Conservation (phyloP, 1,140 invertebrate species). For the Caerostris darwini region DNA sequence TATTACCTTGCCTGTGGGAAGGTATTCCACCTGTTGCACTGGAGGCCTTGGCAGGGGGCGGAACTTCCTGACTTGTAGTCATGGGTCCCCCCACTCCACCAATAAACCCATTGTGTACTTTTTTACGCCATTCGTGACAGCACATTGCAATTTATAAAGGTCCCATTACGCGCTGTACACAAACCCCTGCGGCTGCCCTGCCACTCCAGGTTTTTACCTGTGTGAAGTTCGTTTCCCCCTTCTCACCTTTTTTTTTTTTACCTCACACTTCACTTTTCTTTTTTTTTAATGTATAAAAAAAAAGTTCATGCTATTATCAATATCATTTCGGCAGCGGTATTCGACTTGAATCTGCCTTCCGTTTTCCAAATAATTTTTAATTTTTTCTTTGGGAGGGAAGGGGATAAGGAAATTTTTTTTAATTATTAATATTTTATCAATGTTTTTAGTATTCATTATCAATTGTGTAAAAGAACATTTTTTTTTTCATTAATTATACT, state of each 20-base stretch:
- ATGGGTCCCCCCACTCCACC: constrained; percentile 40
- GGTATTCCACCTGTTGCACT: constrained; percentile 72
- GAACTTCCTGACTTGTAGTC: constrained; percentile 46
- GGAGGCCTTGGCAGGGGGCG: constrained; percentile 11
- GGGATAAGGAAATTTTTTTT: too few relatives aligned
- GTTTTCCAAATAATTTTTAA: too few relatives aligned
- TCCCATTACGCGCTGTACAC: constrained; percentile 62
- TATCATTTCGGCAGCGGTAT: too few relatives aligned
- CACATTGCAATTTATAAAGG: constrained; percentile 67
- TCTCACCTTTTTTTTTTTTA: not conserved
- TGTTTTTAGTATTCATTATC: too few relatives aligned
- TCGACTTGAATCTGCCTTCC: too few relatives aligned
- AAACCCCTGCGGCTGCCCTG: constrained; percentile 46
- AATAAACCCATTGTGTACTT: constrained; percentile 73
- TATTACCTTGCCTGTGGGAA: constrained; percentile 51
- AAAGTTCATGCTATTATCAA: not conserved
- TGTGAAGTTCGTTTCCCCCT: constrained; percentile 18
- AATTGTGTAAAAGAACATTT: too few relatives aligned
- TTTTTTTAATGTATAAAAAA: not conserved
- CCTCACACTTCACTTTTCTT: not conserved
- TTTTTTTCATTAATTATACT: too few relatives aligned
- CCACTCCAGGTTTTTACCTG: constrained; percentile 5
- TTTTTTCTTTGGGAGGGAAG: too few relatives aligned
- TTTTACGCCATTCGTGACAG: constrained; percentile 64
- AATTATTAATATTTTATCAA: too few relatives aligned